Base-by-base conservation (phyloP, 2,113 vertebrate species). In the Monopterus albus region DNA sequence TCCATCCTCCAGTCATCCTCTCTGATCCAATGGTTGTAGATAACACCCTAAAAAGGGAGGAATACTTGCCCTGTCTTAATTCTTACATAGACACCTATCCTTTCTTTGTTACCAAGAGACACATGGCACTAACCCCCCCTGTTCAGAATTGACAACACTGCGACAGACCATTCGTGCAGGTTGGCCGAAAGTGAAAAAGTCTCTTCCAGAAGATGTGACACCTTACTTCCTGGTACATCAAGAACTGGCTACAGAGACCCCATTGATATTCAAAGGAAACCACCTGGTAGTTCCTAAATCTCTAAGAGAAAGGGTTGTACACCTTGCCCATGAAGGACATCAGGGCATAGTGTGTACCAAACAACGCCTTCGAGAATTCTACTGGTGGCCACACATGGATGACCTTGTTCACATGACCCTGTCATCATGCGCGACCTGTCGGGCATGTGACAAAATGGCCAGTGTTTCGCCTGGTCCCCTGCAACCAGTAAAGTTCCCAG, bases 361-460 rank as follows among this genome's bases (percentile, higher is more conserved):
- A 31, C 46, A 50, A 6, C 35, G 36, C 15, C 49, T 65, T 29
- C 14, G 20, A 36, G 43, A 57, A 21, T 43, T 70, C 6, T 59
- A 20, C 45, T 28, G 23, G 36, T 70, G 55, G 45, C 20, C 35
- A 31, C 4, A 62, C 6, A 17, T 63, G 13, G 20, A 25, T 57
- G 23, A 40, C 6, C 49, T n/a, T n/a, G n/a, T n/a, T n/a, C n/a
- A n/a, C n/a, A n/a, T n/a, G n/a, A n/a, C n/a, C n/a, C n/a, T n/a
- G n/a, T n/a, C n/a, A n/a, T 12, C 26, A 5, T 66, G 62, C 26
- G 35, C 29, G 25, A 21, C 15, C 31, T 57, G 53, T 12, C 31
- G 17, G 21, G 13, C 35, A 25, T 14, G 18, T 10, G 33, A 38
- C 35, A 39, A 57, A 39, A 39, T 35, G 7, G 20, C 33, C 12